Conservation (phyloP, 2,113 vertebrate genomes). For the Rattus rattus region DNA sequence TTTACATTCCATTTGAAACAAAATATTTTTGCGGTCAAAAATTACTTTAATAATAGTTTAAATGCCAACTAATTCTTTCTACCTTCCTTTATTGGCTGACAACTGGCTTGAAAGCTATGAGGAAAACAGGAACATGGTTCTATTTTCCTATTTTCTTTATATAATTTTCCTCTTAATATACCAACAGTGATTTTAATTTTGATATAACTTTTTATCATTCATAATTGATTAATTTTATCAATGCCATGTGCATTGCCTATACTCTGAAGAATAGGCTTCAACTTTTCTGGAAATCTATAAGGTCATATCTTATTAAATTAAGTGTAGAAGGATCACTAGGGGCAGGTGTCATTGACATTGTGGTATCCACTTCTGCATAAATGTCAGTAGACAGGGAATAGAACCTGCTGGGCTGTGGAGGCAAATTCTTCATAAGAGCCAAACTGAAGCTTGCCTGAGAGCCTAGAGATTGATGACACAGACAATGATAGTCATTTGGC, state of each 20-base stretch:
- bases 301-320: background rate
- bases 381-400: no score
- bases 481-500: no score
- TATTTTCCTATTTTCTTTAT: constrained; percentile 18
- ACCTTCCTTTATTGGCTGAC: constrained; percentile 20
- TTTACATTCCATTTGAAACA: background rate
- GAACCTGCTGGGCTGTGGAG: no score
- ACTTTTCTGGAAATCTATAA: background rate
- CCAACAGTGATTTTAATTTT: constrained; percentile 46
- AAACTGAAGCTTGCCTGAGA: no score
- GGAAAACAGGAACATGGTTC: constrained; percentile 25
- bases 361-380: no score
- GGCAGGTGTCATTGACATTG: no score
- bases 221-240: constrained; percentile 67
- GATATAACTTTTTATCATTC: background rate
- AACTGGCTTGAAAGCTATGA: background rate
- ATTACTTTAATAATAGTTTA: constrained; percentile 21
- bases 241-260: constrained; percentile 8
- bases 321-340: no score
- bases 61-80: constrained; percentile 21
- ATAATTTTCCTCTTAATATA: background rate
- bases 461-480: no score
- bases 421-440: no score
- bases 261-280: background rate
- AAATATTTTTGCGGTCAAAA: background rate